Conservation (phyloP, 2,797 vertebrate species). For the Thripadectes ignobilis region DNA sequence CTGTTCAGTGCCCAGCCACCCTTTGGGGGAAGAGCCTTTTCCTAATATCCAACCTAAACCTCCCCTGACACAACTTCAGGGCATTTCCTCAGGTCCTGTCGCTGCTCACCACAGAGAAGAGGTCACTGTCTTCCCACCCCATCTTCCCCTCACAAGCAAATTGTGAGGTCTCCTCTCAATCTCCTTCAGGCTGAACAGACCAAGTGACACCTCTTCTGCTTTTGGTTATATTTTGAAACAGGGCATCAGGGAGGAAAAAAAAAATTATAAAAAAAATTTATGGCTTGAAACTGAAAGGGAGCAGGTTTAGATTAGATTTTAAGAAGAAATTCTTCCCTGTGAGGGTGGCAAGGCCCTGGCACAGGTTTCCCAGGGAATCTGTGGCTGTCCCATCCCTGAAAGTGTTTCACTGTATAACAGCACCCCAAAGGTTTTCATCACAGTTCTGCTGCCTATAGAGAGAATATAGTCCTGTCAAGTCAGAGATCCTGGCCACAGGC, state of each 20-base stretch:
- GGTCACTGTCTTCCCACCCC: background rate
- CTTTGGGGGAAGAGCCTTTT: background rate
- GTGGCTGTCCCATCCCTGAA: background rate
- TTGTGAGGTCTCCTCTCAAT: background rate
- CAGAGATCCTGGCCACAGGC: background rate
- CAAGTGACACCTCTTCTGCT: background rate
- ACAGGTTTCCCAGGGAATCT: background rate
- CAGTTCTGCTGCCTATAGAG: background rate
- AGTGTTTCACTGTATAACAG: rapidly evolving
- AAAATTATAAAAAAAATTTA: background rate
- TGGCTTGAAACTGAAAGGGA: background rate
- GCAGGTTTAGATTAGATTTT: background rate
- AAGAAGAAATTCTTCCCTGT: background rate
- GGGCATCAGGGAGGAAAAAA: background rate
- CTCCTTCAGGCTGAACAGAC: background rate
- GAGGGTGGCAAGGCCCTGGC: background rate
- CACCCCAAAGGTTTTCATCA: background rate
- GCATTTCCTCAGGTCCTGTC: background rate
- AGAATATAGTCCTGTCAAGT: background rate
- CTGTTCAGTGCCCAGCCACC: background rate
- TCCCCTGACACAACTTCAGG: background rate
- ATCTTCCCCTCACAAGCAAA: background rate
- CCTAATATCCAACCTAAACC: background rate
- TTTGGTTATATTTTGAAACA: background rate
- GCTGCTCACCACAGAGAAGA: background rate